A percentile compares a stretch with the other conserved stretches of the same genome.
These are phyloP conservation scores for Gallirallus australis DNA, from an alignment of 2,797 vertebrate species.

Conservation along the genomic window DNA sequence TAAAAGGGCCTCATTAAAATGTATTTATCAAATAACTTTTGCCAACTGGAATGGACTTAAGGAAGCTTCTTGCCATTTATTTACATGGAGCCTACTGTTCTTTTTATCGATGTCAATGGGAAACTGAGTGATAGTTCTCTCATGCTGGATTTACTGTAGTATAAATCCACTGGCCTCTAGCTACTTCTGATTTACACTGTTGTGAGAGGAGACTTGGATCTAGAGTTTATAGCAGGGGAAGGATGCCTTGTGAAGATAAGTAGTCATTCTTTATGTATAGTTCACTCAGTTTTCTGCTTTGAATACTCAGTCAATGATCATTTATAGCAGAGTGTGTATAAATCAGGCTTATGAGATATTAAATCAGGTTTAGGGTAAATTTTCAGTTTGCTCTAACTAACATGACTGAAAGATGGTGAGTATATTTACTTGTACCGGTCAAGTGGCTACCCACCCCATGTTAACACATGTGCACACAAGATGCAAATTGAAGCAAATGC, in stretches of 20 bases:
- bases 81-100: not conserved
- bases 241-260: not conserved
- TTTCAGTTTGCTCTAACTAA: not conserved
- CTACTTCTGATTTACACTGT: slow-evolving; percentile 6
- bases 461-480: not conserved
- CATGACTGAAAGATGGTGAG: not conserved
- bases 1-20: slow-evolving; percentile 33
- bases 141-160: not conserved
- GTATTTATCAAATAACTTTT: slow-evolving; percentile 22
- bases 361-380: not conserved
- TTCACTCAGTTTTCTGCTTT: slow-evolving; percentile 14
- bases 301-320: not conserved
- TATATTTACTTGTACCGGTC: not conserved
- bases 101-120: not conserved
- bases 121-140: not conserved
- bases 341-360: slow-evolving; percentile 1
- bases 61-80: slow-evolving; percentile 24
- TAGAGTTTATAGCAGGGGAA: not conserved
- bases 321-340: not conserved
- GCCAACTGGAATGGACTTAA: not conserved
- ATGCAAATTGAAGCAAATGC: not conserved
- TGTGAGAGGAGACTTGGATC: not conserved
- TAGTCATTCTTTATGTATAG: not conserved
- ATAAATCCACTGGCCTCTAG: not conserved
- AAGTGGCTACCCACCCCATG: not conserved